Conservation (phyloP, 2,888 invertebrate genomes). For the Hipparchia semele region DNA sequence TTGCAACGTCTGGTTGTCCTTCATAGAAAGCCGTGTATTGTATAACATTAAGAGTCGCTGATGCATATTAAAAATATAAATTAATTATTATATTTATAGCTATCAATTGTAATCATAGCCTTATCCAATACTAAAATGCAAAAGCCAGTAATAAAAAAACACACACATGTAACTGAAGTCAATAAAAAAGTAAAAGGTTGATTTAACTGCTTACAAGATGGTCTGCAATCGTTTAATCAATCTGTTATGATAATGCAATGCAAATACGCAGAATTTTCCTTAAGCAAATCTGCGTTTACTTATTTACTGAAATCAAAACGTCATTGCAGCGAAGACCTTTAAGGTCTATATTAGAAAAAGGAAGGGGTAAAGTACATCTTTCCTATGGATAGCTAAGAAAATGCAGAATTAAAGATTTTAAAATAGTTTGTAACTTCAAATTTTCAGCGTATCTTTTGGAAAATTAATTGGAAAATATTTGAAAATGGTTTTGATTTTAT, state of each 20-base stretch:
- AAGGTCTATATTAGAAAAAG: no score
- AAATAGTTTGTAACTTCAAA: no score
- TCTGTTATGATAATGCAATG: not conserved
- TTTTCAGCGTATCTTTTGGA: no score
- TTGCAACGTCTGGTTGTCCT: no score
- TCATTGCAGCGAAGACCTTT: no score
- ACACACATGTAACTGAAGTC: slow-evolving; percentile 6
- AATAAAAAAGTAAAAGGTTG: slow-evolving; percentile 13
- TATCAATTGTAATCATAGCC: not conserved
- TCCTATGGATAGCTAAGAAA: no score
- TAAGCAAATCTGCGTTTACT: not conserved
- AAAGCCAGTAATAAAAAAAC: not conserved
- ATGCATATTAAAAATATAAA: not conserved
- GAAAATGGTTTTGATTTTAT: no score
- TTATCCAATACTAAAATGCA: not conserved
- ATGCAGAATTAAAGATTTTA: no score
- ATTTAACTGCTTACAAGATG: slow-evolving; percentile 13
- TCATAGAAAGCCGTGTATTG: no score
- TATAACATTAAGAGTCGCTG: no score
- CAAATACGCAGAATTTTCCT: not conserved
- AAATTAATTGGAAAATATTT: no score
- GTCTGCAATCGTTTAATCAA: slow-evolving; percentile 5
- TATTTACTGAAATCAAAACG: slow-evolving; percentile 57
- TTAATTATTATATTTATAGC: not conserved
- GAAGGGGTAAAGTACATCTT: no score